Evolutionary conservation across 1,140 invertebrate species (phyloP).

Genomic region (Leucophenga varia): DNA sequence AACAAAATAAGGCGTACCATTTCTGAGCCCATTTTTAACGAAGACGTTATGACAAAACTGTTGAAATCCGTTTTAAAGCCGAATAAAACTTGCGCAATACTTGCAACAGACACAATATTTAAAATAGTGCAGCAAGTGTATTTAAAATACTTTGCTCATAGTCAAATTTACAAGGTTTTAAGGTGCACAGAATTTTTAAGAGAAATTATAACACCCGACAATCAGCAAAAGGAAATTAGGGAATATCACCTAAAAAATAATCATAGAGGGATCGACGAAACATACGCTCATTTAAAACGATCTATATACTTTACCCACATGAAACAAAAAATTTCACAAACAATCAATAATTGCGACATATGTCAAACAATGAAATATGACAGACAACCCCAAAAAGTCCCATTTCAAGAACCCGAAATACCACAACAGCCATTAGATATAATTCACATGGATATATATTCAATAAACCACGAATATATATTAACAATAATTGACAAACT

Average conservation of each 20-base stretch:
- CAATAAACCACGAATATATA: background rate
- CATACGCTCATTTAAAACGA: background rate
- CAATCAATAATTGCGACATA: constrained; percentile 1
- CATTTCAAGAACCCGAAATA: constrained; percentile 1
- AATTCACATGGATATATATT: constrained; percentile 4
- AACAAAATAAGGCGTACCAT: constrained; percentile 3
- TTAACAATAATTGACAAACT: constrained; percentile 36
- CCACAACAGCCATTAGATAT: background rate
- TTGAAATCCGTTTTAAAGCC: constrained; percentile 4
- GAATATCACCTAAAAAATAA: background rate
- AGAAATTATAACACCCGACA: background rate
- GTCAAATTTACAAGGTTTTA: constrained; percentile 2
- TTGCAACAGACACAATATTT: constrained; percentile 4
- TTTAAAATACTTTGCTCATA: constrained; percentile 6
- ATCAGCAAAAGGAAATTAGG: background rate
- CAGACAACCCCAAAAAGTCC: constrained; percentile 7
- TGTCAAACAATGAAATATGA: constrained; percentile 1
- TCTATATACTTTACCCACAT: constrained; percentile 7
- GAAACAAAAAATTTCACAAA: constrained; percentile 1
- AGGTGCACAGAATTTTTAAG: background rate
- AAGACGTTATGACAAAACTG: constrained; percentile 2
- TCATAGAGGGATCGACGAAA: constrained; percentile 4
- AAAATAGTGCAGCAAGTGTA: constrained; percentile 6
- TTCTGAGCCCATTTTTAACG: background rate
- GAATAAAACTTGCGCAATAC: constrained; percentile 7